Evolutionary conservation across 2,888 invertebrate species (phyloP), one percentile per base, ranked within the genome.

Genomic region (Napeogenes sylphis): DNA sequence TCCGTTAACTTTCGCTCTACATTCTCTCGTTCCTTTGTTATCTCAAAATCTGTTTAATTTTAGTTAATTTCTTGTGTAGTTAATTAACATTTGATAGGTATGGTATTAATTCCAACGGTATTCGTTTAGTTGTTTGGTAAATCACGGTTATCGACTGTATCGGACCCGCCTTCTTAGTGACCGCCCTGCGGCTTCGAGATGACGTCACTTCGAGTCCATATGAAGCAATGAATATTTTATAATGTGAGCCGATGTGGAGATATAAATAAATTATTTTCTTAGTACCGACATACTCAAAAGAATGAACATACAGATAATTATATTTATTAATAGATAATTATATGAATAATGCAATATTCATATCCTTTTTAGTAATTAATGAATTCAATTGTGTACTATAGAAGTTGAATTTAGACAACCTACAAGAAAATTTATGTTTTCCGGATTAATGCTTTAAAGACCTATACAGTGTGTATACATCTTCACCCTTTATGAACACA

Each of bases 41-140:
- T 65, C 54, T 58, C 57, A 56, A 62, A 53, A 62, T 65, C 55
- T 14, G 70, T 70, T 71, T 76, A 47, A 70, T 72, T 72, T 73
- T 35, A 75, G 62, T 68, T 73, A 73, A 47, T 47, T 81, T 84
- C 81, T 79, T 81, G 80, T 79, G 77, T 73, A 80, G 80, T 83
- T 85, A 84, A 85, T 84, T 82, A 51, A 21, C 6, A 53, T 62
- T 57, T 54, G 55, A 62, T 60, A 80, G 76, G 74, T 77, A 80
- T 78, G 79, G 76, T 82, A 35, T 35, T 35, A 83, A 79, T 80
- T 83, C 83, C 85, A 84, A 78, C 78, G 78, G 77, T 73, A 73
- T 81, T 82, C 77, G 81, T 80, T 81, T 81, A 75, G 78, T 85
- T 80, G 81, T 83, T 84, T 79, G 84, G 86, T 86, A 87, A 85